These are phyloP conservation scores for Drosophila atroscutellata DNA, from an alignment of 2,888 invertebrate genomes.

Conservation along the genomic window DNA sequence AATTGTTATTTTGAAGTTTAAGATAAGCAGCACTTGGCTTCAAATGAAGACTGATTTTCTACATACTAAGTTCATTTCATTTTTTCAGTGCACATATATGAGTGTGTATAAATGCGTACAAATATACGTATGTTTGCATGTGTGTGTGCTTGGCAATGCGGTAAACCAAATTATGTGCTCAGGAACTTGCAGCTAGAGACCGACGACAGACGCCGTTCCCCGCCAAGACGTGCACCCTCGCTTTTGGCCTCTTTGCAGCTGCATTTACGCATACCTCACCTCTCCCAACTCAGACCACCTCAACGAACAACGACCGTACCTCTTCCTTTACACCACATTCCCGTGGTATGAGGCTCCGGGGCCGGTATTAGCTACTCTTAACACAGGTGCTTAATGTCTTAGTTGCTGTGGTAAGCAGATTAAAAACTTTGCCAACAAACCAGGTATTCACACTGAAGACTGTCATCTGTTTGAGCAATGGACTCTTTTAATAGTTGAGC, in stretches of 20 bases:
- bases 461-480: not conserved
- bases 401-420: conserved; percentile 46
- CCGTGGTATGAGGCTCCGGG: not conserved
- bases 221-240: not conserved
- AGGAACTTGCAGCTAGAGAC: conserved; percentile 54
- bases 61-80: not conserved
- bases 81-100: not conserved
- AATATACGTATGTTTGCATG: not conserved
- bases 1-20: not conserved
- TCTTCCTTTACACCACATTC: not conserved
- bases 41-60: not conserved
- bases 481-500: not conserved
- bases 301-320: not conserved
- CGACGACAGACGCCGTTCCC: conserved; percentile 20
- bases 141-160: conserved; percentile 48
- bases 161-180: conserved; percentile 69
- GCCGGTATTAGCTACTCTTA: conserved; percentile 9
- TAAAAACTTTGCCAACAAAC: conserved; percentile 47
- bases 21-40: not conserved
- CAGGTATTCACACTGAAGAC: not conserved
- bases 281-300: not conserved
- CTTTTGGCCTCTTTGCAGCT: conserved; percentile 6
- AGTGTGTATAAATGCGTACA: not conserved
- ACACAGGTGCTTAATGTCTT: conserved; percentile 50
- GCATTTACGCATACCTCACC: conserved; percentile 44